These are phyloP conservation scores for Neoitamus cyanurus DNA, from an alignment of 2,888 invertebrate genomes.

Conservation along the genomic window DNA sequence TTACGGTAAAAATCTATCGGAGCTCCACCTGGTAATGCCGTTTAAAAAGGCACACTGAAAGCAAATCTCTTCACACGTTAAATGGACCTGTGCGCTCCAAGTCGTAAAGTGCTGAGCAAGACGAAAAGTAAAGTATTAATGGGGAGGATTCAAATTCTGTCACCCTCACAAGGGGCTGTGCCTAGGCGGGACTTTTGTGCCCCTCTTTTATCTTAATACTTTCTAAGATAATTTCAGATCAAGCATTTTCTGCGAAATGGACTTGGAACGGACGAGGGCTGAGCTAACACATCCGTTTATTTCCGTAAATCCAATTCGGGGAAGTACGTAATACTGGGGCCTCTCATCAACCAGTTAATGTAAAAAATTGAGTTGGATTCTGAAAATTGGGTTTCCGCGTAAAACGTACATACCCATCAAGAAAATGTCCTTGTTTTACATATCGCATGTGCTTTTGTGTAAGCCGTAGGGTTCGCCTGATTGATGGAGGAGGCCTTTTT, in stretches of 20 bases:
- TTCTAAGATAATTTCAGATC: slow-evolving; percentile 23
- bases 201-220: slow-evolving; percentile 35
- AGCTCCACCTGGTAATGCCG: slow-evolving; percentile 6
- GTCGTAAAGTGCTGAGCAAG: slow-evolving; percentile 33
- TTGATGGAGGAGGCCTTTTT: background rate
- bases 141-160: slow-evolving; percentile 33
- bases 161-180: background rate
- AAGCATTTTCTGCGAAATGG: background rate
- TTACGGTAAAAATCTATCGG: slow-evolving; percentile 36
- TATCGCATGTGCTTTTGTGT: background rate
- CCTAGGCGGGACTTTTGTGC: background rate
- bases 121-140: slow-evolving; percentile 15
- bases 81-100: slow-evolving; percentile 23
- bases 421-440: slow-evolving; percentile 10
- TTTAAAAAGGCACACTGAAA: slow-evolving; percentile 3
- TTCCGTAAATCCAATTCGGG: background rate
- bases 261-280: background rate
- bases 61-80: slow-evolving; percentile 38
- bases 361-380: slow-evolving; percentile 30
- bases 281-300: background rate
- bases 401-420: background rate
- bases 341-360: slow-evolving; percentile 13
- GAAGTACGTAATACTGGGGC: background rate
- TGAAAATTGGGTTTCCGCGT: slow-evolving; percentile 34
- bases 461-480: background rate